Conservation (phyloP, 1,140 invertebrate genomes). For the Anadara kagoshimensis region DNA sequence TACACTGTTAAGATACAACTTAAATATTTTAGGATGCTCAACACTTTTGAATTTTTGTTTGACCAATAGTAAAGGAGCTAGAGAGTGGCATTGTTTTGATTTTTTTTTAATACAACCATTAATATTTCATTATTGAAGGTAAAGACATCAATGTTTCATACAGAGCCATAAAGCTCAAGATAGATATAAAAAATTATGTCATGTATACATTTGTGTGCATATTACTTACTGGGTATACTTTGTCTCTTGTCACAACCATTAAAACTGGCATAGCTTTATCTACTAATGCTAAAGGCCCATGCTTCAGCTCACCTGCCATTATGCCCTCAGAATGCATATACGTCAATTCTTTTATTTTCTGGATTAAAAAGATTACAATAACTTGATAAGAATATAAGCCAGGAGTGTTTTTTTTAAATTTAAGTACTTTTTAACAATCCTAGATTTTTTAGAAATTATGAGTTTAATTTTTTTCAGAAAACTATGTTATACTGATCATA, state of each 20-base stretch:
- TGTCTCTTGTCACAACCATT: constrained; percentile 98
- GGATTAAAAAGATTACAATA: constrained; percentile 50
- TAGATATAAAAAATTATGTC: neutral
- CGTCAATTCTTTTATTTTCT: constrained; percentile 99
- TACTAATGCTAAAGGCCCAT: constrained; percentile 97
- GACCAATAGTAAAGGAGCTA: too few relatives aligned
- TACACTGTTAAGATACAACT: neutral
- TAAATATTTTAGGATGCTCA: too few relatives aligned
- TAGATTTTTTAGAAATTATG: too few relatives aligned
- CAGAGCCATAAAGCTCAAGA: neutral
- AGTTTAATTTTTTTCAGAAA: too few relatives aligned
- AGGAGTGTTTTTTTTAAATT: neutral
- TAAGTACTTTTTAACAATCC: too few relatives aligned
- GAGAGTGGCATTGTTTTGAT: too few relatives aligned
- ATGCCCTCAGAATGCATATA: constrained; percentile 99
- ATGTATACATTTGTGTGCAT: neutral
- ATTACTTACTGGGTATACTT: constrained; percentile 87
- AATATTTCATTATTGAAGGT: too few relatives aligned
- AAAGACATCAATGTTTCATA: neutral
- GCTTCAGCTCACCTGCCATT: constrained; percentile 98
- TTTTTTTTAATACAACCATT: too few relatives aligned
- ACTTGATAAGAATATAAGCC: neutral
- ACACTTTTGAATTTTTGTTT: too few relatives aligned
- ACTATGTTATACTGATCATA: too few relatives aligned
- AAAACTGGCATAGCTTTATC: constrained; percentile 98